Percentiles rank a stretch among this genome's conserved stretches.
Evolutionary conservation across 1,140 invertebrate genomes (phyloP).

Genomic region (Calephelis virginiensis): DNA sequence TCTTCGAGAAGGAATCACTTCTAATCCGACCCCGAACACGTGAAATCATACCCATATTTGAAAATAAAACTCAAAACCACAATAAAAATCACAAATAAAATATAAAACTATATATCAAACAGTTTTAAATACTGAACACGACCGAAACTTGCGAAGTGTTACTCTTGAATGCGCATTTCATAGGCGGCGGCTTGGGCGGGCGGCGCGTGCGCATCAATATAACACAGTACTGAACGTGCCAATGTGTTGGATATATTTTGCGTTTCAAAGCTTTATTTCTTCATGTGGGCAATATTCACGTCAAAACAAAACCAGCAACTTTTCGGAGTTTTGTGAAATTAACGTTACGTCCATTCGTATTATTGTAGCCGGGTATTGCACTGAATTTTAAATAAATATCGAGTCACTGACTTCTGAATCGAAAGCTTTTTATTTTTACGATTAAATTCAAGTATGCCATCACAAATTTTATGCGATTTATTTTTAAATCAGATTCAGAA

Average conservation of each 20-base stretch:
- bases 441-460: slow-evolving; percentile 19
- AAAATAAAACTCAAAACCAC: not conserved
- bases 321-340: not conserved
- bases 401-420: slow-evolving; percentile 53
- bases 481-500: not conserved
- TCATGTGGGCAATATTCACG: not conserved
- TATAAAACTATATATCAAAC: slow-evolving; percentile 4
- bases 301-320: slow-evolving; percentile 27
- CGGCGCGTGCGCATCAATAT: slow-evolving; percentile 48
- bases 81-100: not conserved
- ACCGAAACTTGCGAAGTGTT: slow-evolving; percentile 42
- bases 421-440: slow-evolving; percentile 19
- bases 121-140: slow-evolving; percentile 25
- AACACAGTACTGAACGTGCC: slow-evolving; percentile 27
- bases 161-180: slow-evolving; percentile 59
- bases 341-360: slow-evolving; percentile 1
- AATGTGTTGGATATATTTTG: slow-evolving; percentile 36
- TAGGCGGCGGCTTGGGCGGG: slow-evolving; percentile 45
- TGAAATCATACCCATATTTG: slow-evolving; percentile 83
- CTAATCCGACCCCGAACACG: slow-evolving; percentile 81
- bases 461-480: slow-evolving; percentile 2
- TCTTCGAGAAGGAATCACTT: slow-evolving; percentile 81
- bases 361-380: slow-evolving; percentile 28
- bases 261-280: slow-evolving; percentile 31
- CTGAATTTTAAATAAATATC: slow-evolving; percentile 54